Percentiles rank a stretch among this genome's conserved stretches.
Evolutionary conservation across 2,888 invertebrate species (phyloP).

Genomic region (Cerastis rubricosa): DNA sequence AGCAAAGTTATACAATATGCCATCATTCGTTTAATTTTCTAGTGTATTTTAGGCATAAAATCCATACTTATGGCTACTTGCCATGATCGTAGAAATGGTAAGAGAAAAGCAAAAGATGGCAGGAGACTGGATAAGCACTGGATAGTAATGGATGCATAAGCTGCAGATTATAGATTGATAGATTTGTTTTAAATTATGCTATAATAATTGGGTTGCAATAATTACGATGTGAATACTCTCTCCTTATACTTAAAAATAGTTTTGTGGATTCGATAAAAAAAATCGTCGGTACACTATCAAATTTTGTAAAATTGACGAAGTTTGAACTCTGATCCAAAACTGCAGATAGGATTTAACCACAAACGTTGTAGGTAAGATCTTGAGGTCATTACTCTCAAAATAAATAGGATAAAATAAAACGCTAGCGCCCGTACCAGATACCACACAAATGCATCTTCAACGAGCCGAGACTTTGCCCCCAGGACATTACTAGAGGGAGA

Average conservation of each 20-base stretch:
- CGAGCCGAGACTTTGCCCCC: constrained; percentile 69
- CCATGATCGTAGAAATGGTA: neutral
- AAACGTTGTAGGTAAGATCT: constrained; percentile 5
- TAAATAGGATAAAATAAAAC: constrained; percentile 9
- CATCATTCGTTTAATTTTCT: neutral
- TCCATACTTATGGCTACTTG: neutral
- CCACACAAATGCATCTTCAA: constrained; percentile 36
- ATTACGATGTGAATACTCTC: too few relatives aligned
- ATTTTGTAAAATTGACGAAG: neutral
- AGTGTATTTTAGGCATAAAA: neutral
- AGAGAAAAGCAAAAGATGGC: neutral
- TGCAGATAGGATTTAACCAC: neutral
- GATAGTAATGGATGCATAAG: too few relatives aligned
- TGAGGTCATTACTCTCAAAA: constrained; percentile 23
- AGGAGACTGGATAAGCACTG: neutral
- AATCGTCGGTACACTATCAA: too few relatives aligned
- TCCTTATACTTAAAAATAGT: neutral
- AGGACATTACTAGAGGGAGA: constrained; percentile 61
- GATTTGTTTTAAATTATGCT: neutral
- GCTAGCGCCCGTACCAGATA: constrained; percentile 32
- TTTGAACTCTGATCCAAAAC: constrained; percentile 9
- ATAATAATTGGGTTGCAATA: neutral
- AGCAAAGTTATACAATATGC: neutral
- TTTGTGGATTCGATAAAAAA: neutral
- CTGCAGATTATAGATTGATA: neutral